phyloP scores from a whole-genome alignment of 2,113 vertebrate genomes.

The Anoplopoma fimbria region DNA sequence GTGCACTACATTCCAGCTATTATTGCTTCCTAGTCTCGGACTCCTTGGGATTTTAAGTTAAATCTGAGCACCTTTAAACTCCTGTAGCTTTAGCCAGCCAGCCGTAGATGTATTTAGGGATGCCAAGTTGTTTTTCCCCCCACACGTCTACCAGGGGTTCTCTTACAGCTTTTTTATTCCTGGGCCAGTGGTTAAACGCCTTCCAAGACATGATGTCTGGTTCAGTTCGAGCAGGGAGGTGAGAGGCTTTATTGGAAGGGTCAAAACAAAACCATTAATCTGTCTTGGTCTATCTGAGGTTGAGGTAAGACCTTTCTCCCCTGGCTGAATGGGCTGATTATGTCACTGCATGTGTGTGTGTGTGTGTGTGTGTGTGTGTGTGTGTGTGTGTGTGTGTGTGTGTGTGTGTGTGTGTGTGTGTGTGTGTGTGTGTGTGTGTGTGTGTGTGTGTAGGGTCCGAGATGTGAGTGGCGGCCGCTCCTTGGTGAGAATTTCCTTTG shows the following conservation, averaged over 20 bases:
- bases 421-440: constrained; percentile 5
- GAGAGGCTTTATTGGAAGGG: constrained; percentile 59
- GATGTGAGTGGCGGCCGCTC: constrained; percentile 48
- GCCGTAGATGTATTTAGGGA: constrained; percentile 47
- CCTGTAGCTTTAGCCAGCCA: constrained; percentile 39
- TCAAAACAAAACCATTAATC: constrained; percentile 70
- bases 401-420: constrained; percentile 17
- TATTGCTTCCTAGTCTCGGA: constrained; percentile 52
- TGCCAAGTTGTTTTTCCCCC: constrained; percentile 55
- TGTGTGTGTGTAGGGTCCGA: constrained; percentile 44
- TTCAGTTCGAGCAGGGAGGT: constrained; percentile 57
- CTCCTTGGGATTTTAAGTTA: constrained; percentile 38
- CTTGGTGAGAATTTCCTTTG: constrained; percentile 74
- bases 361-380: constrained; percentile 16
- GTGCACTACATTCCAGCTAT: constrained; percentile 55
- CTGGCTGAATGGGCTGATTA: constrained; percentile 37
- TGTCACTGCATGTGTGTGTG: constrained; percentile 12
- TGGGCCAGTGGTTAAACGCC: constrained; percentile 52
- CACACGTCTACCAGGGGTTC: constrained; percentile 53
- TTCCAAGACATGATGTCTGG: constrained; percentile 74
- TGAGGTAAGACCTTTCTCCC: constrained; percentile 42
- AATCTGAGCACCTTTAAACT: constrained; percentile 58
- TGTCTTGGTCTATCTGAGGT: constrained; percentile 45
- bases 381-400: constrained; percentile 18
- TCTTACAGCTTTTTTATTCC: constrained; percentile 65